phyloP scores from a whole-genome alignment of 2,797 vertebrate species.

The Chaunax sp. region DNA sequence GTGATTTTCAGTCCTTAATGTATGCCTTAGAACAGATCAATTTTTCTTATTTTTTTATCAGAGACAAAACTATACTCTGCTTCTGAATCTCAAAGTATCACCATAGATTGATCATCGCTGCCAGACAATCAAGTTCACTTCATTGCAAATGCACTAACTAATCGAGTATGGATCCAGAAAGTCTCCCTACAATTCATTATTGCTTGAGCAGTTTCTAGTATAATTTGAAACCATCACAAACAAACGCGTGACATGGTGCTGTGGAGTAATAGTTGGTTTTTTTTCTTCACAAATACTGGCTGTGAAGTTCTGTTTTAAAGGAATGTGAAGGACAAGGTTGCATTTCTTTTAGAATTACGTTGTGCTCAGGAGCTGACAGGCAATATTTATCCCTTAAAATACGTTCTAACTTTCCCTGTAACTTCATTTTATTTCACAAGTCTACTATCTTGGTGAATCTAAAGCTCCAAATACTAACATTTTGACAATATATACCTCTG shows the following conservation, averaged over 20 bases:
- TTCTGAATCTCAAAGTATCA: conserved; percentile 4
- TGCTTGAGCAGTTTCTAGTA: not conserved
- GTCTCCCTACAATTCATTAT: conserved; percentile 13
- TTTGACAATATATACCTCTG: conserved; percentile 22
- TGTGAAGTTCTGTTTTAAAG: not conserved
- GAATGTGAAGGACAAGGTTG: not conserved
- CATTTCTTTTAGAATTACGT: not conserved
- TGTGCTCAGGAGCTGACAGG: not conserved
- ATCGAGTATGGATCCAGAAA: conserved; percentile 34
- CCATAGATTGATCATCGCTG: conserved; percentile 25
- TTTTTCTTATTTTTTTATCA: conserved; percentile 11
- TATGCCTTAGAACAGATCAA: conserved; percentile 14
- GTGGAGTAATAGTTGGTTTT: not conserved
- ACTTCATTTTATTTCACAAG: conserved; percentile 1
- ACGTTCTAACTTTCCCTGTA: conserved; percentile 7
- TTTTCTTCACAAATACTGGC: conserved; percentile 1
- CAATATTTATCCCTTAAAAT: conserved; percentile 1
- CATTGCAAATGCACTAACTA: conserved; percentile 31
- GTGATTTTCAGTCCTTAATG: conserved; percentile 6
- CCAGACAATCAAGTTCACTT: conserved; percentile 39
- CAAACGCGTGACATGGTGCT: not conserved
- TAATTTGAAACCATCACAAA: conserved; percentile 1
- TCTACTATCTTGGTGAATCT: conserved; percentile 15
- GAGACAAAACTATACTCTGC: conserved; percentile 14
- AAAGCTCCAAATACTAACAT: conserved; percentile 1